Conservation (phyloP, 2,888 invertebrate species). For the Microdon myrmicae region DNA sequence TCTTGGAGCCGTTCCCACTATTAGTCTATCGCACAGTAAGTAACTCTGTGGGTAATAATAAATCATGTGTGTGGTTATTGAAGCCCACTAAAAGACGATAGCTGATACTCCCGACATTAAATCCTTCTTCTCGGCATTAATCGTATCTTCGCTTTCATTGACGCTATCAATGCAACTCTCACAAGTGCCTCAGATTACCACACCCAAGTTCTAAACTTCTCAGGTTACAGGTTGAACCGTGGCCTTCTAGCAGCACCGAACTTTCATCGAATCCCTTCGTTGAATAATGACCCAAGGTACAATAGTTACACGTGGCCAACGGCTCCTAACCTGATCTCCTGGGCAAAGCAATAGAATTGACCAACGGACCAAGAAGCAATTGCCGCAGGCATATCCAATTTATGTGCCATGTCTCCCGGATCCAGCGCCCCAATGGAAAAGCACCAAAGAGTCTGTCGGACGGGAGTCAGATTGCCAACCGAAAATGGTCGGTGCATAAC, state of each 20-base stretch:
- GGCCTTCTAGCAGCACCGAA: constrained; percentile 6
- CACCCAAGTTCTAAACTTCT: background rate
- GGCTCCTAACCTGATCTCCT: background rate
- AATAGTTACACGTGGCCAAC: constrained; percentile 26
- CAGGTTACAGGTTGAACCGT: constrained; percentile 19
- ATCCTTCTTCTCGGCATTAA: constrained; percentile 26
- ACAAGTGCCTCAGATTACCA: constrained; percentile 2
- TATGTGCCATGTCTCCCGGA: constrained; percentile 41
- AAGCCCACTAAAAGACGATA: constrained; percentile 5
- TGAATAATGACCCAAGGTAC: constrained; percentile 24
- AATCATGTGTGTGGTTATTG: constrained; percentile 29
- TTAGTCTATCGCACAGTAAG: constrained; percentile 28
- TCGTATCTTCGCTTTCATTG: constrained; percentile 26
- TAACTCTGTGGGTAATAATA: constrained; percentile 31
- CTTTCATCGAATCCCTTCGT: constrained; percentile 37
- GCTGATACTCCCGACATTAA: background rate
- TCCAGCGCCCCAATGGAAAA: constrained; percentile 27
- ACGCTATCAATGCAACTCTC: constrained; percentile 14
- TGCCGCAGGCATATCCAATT: constrained; percentile 48
- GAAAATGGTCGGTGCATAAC: constrained; percentile 22
- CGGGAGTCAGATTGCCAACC: constrained; percentile 41
- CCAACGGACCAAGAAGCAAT: constrained; percentile 51
- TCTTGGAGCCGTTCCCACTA: constrained; percentile 32
- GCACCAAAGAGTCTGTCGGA: too few species aligned
- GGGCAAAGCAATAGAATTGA: constrained; percentile 30